Conservation (phyloP, 2,888 invertebrate species). For the Hypselothyrea guttata region DNA sequence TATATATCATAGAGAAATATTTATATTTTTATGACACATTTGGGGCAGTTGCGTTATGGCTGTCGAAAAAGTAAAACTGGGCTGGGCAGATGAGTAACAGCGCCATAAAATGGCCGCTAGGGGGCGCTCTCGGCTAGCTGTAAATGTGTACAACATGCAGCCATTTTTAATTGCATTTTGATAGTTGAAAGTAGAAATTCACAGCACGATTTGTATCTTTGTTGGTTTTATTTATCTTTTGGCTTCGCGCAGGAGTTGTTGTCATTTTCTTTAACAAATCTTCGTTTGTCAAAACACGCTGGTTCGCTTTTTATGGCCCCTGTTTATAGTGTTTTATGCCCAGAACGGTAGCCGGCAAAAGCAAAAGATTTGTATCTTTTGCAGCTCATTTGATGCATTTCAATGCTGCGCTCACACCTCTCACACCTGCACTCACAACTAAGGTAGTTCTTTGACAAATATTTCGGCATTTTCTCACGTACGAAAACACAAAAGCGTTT, state of each 20-base stretch:
- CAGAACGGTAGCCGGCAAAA: slow-evolving; percentile 51
- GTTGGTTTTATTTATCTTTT: slow-evolving; percentile 3
- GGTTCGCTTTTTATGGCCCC: slow-evolving; percentile 33
- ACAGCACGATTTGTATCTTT: slow-evolving; percentile 39
- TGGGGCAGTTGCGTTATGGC: slow-evolving; percentile 41
- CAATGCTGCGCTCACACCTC: slow-evolving; percentile 51
- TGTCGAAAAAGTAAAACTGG: slow-evolving; percentile 10
- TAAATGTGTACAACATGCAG: slow-evolving; percentile 8
- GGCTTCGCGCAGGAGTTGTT: not conserved
- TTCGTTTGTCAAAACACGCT: slow-evolving; percentile 13
- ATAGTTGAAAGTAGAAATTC: slow-evolving; percentile 48
- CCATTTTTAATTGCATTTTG: slow-evolving; percentile 54
- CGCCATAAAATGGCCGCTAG: slow-evolving; percentile 32
- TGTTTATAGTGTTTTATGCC: no score
- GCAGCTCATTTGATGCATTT: slow-evolving; percentile 68
- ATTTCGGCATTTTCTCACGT: slow-evolving; percentile 70
- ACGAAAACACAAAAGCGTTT: slow-evolving; percentile 41
- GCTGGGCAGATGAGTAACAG: slow-evolving; percentile 9
- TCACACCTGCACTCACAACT: slow-evolving; percentile 25
- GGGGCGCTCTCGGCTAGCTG: slow-evolving; percentile 30
- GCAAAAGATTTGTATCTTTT: slow-evolving; percentile 60
- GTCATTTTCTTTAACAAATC: slow-evolving; percentile 12
- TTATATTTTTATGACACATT: slow-evolving; percentile 63
- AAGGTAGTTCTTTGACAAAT: slow-evolving; percentile 35
- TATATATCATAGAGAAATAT: slow-evolving; percentile 35